A percentile compares a stretch with the other conserved stretches of the same genome.
These are phyloP conservation scores for Sinocyclocheilus anophthalmus DNA, from an alignment of 2,113 vertebrate genomes.

Conservation along the genomic window DNA sequence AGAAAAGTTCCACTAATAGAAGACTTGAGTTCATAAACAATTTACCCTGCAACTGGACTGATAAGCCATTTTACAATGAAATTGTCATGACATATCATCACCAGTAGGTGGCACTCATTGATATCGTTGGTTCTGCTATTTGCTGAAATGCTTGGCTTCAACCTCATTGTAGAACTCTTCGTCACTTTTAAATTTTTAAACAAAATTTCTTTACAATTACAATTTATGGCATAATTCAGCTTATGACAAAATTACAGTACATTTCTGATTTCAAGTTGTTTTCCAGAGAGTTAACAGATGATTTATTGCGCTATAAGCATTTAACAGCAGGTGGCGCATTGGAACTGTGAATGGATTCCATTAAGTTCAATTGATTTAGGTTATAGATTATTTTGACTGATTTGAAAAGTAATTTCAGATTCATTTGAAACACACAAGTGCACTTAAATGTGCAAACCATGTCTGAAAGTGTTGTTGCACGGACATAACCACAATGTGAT, in stretches of 20 bases:
- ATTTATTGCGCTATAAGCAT: too few relatives aligned
- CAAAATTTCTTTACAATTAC: neutral
- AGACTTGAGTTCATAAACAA: neutral
- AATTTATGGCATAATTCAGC: neutral
- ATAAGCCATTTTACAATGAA: too few relatives aligned
- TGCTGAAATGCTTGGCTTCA: neutral
- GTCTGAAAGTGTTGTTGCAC: too few relatives aligned
- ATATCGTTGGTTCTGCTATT: neutral
- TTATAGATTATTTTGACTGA: neutral
- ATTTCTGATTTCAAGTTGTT: neutral
- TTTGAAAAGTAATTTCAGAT: neutral
- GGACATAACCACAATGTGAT: neutral
- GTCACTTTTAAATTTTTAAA: neutral
- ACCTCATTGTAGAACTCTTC: neutral
- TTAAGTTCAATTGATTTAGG: neutral
- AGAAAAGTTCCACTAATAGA: neutral
- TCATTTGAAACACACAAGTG: neutral
- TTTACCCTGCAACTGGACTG: too few relatives aligned
- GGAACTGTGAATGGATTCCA: neutral
- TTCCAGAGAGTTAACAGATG: too few relatives aligned
- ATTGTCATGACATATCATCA: neutral
- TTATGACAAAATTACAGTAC: neutral
- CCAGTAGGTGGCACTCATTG: neutral
- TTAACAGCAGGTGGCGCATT: slow-evolving; percentile 6
- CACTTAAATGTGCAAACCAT: neutral